Evolutionary conservation across 2,113 vertebrate genomes (phyloP).

Genomic region (Brachionichthys hirsutus): DNA sequence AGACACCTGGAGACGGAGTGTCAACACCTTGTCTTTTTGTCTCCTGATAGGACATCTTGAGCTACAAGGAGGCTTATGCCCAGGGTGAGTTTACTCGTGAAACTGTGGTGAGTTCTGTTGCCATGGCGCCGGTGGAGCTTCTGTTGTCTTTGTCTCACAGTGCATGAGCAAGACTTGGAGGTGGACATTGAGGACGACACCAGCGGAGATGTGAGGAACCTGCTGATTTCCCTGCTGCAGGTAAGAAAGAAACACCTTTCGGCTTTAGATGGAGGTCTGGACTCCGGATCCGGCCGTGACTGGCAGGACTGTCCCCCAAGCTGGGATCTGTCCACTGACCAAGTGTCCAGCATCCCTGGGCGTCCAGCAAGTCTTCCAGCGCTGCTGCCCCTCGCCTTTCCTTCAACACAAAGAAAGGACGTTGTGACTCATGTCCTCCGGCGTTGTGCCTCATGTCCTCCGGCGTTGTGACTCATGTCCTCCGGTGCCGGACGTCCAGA

Average conservation of each 20-base stretch:
- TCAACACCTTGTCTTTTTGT: constrained; percentile 1
- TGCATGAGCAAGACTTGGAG: constrained; percentile 73
- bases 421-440: too few relatives aligned
- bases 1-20: too few relatives aligned
- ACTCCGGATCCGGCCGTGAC: neutral
- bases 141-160: constrained; percentile 35
- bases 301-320: constrained; percentile 14
- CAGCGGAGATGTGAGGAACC: constrained; percentile 79
- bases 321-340: constrained; percentile 37
- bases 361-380: constrained; percentile 14
- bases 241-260: too few relatives aligned
- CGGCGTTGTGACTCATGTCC: too few relatives aligned
- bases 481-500: too few relatives aligned
- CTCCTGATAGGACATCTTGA: constrained; percentile 72
- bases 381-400: constrained; percentile 34
- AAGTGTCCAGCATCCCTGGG: constrained; percentile 16
- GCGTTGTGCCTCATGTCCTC: too few relatives aligned
- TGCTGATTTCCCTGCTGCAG: constrained; percentile 75
- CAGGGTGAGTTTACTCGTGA: constrained; percentile 70
- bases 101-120: neutral
- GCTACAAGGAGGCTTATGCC: constrained; percentile 71
- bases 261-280: neutral
- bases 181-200: constrained; percentile 79
- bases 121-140: neutral
- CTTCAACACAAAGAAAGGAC: constrained; percentile 25